Evolutionary conservation across 92 coral and sea anemone genomes (phyloP).

Genomic region (Epizoanthus ramosus): DNA sequence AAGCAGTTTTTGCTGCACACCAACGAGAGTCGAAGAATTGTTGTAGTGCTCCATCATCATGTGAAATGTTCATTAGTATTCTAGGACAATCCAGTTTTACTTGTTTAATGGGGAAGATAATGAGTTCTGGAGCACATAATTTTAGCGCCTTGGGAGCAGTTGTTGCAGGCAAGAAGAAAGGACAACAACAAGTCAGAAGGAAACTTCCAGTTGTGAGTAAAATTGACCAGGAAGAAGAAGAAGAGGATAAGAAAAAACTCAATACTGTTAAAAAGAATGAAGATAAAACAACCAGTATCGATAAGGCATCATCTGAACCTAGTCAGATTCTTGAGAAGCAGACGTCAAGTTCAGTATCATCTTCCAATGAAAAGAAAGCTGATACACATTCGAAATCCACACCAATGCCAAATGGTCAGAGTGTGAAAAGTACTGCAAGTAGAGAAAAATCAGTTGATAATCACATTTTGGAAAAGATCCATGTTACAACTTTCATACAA

Average conservation of each 20-base stretch:
- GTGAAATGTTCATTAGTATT: slow-evolving; percentile 57
- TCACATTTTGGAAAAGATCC: slow-evolving; percentile 17
- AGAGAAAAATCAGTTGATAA: not conserved
- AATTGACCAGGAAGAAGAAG: slow-evolving; percentile 34
- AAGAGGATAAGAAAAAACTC: slow-evolving; percentile 7
- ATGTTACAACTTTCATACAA: slow-evolving; percentile 42
- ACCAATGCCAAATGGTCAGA: not conserved
- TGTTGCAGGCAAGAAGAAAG: not conserved
- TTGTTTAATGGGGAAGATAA: slow-evolving; percentile 55
- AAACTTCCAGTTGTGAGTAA: slow-evolving; percentile 21
- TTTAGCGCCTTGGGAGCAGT: slow-evolving; percentile 29
- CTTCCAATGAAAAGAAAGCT: slow-evolving; percentile 2
- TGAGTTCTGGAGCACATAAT: slow-evolving; percentile 52
- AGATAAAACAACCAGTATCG: slow-evolving; percentile 19
- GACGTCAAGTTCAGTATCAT: not conserved
- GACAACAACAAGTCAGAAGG: not conserved
- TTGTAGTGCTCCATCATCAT: slow-evolving; percentile 50
- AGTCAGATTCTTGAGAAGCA: not conserved
- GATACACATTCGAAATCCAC: not conserved
- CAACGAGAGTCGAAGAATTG: slow-evolving; percentile 26
- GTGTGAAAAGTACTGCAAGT: not conserved
- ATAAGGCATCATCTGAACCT: slow-evolving; percentile 19
- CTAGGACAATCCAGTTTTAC: slow-evolving; percentile 67
- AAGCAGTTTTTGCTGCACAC: not conserved
- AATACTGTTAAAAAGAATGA: slow-evolving; percentile 22